Base-by-base conservation (phyloP, 2,113 vertebrate species). In the Campylorhamphus procurvoides region DNA sequence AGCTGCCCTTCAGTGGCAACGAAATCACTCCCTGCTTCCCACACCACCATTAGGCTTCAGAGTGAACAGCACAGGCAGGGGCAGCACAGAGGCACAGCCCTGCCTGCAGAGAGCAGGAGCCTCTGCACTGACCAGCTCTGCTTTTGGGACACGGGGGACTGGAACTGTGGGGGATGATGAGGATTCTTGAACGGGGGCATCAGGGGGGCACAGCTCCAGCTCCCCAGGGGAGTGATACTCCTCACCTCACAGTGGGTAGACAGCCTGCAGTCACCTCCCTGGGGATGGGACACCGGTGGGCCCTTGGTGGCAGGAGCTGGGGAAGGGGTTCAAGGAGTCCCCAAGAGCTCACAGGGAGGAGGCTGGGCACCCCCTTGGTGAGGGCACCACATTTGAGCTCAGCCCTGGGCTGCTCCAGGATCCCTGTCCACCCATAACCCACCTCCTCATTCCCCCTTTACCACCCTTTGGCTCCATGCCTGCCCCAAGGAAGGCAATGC, bases 351-450 rank as follows among this genome's bases (percentile, higher is more conserved):
- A 46, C 44, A 46, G 18, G 44, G 44, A 18, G 16, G 7, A 46
- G 7, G 17, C 44, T 18, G 44, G 44, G 44, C 18, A 46, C 17
- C 7, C 50, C 10, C 37, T 18, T 2, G 2, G 46, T 1, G 3
- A 40, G 35, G 33, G 23, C 18, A 60, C 12, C 24, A 6, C 1
- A 0, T 10, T 35, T 9, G 7, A 9, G 50, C 44, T 78, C 55
- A 52, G 75, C 17, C 37, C 60, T 27, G 52, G 67, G 15, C 4
- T 23, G 39, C 22, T 46, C 18, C 3, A 28, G 56, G 19, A 18
- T 22, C 31, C 37, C 11, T 71, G 79, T 20, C 8, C n/a, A 60
- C 5, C 15, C n/a, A 1, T 0, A 2, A 9, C 0, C n/a, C 49
- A 19, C 10, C 37, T n/a, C 18, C 53, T 12, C 6, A 1, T 44